Evolutionary conservation across 1,140 invertebrate species (phyloP).

Genomic region (Brachionus sp.): DNA sequence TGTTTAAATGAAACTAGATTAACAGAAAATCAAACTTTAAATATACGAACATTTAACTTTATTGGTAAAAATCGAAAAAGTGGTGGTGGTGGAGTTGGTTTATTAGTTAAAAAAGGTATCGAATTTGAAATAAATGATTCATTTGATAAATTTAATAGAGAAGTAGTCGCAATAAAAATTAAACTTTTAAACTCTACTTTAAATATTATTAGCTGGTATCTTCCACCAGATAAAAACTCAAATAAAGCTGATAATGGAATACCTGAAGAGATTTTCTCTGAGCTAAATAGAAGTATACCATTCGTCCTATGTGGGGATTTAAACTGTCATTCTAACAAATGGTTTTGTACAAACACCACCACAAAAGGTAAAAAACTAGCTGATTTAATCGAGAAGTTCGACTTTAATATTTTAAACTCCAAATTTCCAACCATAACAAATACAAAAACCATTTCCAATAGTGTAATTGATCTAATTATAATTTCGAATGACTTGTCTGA

Average conservation of each 20-base stretch:
- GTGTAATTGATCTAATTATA: neutral
- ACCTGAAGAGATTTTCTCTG: neutral
- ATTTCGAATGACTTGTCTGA: neutral
- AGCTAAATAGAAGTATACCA: neutral
- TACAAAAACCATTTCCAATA: neutral
- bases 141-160: neutral
- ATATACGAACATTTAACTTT: neutral
- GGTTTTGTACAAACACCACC: neutral
- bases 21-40: neutral
- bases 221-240: neutral
- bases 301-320: neutral
- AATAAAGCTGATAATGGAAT: neutral
- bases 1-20: neutral
- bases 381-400: neutral
- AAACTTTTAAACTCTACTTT: neutral
- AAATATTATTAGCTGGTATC: neutral
- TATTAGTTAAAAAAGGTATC: neutral
- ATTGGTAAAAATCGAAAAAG: neutral
- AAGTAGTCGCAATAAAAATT: neutral
- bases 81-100: neutral
- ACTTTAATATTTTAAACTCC: neutral
- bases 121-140: neutral
- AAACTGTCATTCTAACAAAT: neutral
- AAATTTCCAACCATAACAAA: neutral
- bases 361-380: neutral